Base-by-base conservation (phyloP, 2,888 invertebrate species). In the Archaeoteleia sp. region DNA sequence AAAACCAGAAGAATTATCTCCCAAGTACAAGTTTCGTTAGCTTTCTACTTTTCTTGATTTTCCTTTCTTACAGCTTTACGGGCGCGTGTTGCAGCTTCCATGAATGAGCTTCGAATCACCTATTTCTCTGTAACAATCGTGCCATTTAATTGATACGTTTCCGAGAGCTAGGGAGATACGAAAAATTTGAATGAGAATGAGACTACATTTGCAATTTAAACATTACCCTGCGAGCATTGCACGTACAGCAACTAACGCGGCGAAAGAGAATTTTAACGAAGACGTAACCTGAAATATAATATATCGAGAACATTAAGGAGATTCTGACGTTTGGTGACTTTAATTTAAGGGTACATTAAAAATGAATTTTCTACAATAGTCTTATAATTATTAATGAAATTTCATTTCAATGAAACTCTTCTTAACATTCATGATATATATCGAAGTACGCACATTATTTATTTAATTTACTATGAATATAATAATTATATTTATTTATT, bases 191-290 rank as follows among this genome's bases (percentile, higher is more conserved):
- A 54, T 54, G 43, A 43, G 27, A 53, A 45, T 51, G 29, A 45
- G 29, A 45, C 45, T 53, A 45, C 43, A 43, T 60, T 60, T 60
- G 60, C 51, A 49, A 60, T 43, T 43, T 43, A 49, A 60, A 60
- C 49, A 54, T 42, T 35, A 27, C 35, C 32, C 23, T 32, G 13
- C 23, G 3, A 40, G 30, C 40, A 32, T 53, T 53, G 25, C 6
- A 29, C 2, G n/a, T 9, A 29, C 2, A n/a, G n/a, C 9, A 43
- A 29, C 27, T 35, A 30, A 23, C 27, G 7, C 17, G 37, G 14
- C 12, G 14, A 39, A 55, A 23, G 39, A 45, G 30, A 29, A 45
- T 45, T 55, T 46, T 35, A 27, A 35, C 15, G 25, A 53, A 43
- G 54, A 54, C n/a, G n/a, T 53, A 42, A 20, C 51, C 9, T 12